A percentile compares a stretch with the other conserved stretches of the same genome.
phyloP scores from a whole-genome alignment of 2,113 vertebrate genomes.

The Phrynosoma platyrhinos region DNA sequence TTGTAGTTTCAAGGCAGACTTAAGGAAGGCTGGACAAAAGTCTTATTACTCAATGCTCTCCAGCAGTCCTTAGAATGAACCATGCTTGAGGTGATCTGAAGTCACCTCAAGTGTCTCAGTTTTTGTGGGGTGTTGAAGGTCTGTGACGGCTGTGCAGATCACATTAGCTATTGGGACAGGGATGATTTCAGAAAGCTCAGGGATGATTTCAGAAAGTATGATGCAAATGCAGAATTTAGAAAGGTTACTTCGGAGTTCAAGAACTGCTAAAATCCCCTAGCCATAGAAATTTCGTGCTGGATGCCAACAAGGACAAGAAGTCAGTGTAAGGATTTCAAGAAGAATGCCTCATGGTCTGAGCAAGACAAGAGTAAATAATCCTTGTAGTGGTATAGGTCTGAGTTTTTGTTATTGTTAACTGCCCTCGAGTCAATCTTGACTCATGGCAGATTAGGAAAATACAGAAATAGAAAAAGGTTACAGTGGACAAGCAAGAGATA shows the following conservation, averaged over 20 bases:
- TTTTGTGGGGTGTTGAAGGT: background rate
- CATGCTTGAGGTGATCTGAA: background rate
- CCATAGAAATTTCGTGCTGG: no score
- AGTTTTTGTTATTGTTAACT: no score
- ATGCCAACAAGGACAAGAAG: no score
- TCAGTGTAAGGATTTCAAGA: no score
- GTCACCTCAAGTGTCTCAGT: background rate
- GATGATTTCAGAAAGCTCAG: background rate
- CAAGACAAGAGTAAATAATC: no score
- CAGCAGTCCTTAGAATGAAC: background rate
- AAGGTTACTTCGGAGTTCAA: background rate
- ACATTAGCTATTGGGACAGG: background rate
- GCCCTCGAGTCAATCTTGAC: no score
- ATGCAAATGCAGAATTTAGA: background rate
- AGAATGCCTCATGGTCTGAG: no score
- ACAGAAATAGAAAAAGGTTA: no score
- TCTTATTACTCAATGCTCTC: background rate
- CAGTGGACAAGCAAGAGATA: no score
- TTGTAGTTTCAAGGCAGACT: background rate
- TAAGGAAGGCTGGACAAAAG: background rate
- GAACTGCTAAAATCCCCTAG: background rate
- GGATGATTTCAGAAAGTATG: background rate
- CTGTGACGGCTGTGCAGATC: background rate
- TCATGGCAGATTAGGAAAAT: no score
- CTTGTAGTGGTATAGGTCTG: no score